Base-by-base conservation (phyloP, 1,140 invertebrate species). In the Pollicipes pollicipes region DNA sequence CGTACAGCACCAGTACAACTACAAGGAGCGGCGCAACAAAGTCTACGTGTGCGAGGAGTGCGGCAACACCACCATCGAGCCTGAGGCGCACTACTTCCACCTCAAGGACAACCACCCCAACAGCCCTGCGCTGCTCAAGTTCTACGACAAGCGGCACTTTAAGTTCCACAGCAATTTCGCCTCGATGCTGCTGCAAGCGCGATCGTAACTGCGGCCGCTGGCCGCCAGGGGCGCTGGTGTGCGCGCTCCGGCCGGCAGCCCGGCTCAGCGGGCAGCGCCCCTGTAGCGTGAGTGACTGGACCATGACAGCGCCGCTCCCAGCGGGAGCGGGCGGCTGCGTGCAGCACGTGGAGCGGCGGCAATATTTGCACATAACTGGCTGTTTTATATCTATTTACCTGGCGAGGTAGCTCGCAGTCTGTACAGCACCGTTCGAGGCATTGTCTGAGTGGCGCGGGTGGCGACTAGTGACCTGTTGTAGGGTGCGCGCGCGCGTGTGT, bases 21-120 rank as follows among this genome's bases (percentile, higher is more conserved):
- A 99, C 82, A 99, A 99, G 81, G 93, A 98, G 81, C 83, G 96
- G 69, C 85, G 97, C 72, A 90, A 90, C 78, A 99, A 98, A 86
- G 89, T 97, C 80, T 99, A 99, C 81, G 97, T 99, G 16, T 99
- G 97, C 81, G 97, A 99, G 82, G 97, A 99, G 78, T 99, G 97
- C 80, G 97, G 97, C 45, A 93, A 97, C 81, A 98, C 96, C 24
- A 97, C 96, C 29, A 90, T 89, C 73, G 92, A 97, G 78, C 95
- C 95, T 0, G 94, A 97, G 83, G 86, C 89, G 17, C 95, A 98
- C 77, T 97, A 96, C 80, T 82, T 96, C 68, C 95, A 98, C 78
- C 82, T 98, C 45, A 97, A 97, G 82, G 90, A 95, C 70, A 91
- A 93, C 77, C 95, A 98, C 81, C 95, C 95, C 0, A 95, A 95